Conservation (phyloP, 2,797 vertebrate genomes). For the Rhinoraja longicauda region DNA sequence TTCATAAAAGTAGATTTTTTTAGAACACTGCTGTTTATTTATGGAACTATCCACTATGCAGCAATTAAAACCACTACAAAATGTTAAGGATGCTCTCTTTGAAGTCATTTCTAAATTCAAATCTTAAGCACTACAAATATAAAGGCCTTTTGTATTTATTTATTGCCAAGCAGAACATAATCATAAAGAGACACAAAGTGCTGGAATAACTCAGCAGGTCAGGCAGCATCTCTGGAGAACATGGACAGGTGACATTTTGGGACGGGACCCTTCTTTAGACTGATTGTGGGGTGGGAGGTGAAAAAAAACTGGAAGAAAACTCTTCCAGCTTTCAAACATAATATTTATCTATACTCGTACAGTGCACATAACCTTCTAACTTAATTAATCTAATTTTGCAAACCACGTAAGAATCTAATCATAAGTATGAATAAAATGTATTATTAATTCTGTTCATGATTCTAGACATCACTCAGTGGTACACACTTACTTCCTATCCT, state of each 20-base stretch:
- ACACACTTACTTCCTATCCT: not conserved
- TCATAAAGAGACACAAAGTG: no score
- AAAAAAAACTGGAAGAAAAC: no score
- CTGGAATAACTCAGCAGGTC: no score
- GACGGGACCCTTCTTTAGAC: no score
- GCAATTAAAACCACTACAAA: not conserved
- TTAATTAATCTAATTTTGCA: not conserved
- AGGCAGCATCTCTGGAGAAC: no score
- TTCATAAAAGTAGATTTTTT: not conserved
- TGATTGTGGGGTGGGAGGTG: no score
- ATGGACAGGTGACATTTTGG: no score
- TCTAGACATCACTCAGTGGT: not conserved
- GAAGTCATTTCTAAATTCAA: not conserved
- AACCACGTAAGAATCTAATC: not conserved
- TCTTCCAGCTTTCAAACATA: no score
- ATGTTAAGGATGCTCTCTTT: not conserved
- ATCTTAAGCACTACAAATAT: no score
- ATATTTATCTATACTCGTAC: no score
- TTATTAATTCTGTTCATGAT: not conserved
- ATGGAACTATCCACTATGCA: not conserved
- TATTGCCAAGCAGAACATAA: no score
- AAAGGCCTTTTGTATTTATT: no score
- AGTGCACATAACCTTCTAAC: not conserved
- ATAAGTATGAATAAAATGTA: not conserved
- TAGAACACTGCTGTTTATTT: not conserved